Percentiles rank a stretch among this genome's conserved stretches.
Conservation (phyloP, 1,140 invertebrate species). For the Ceratina japonica region DNA sequence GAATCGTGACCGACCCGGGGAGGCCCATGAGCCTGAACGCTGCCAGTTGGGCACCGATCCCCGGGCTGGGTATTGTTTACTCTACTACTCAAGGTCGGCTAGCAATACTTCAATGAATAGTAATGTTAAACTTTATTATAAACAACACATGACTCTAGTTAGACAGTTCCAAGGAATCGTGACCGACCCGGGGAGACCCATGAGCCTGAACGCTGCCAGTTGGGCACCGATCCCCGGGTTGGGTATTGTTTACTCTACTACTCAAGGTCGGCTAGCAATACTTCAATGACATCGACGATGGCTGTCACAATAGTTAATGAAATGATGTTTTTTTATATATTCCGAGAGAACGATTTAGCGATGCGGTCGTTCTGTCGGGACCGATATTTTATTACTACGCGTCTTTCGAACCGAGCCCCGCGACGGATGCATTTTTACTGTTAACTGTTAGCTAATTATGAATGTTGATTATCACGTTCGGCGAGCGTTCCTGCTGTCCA, state of each 20-base stretch:
- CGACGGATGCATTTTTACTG: too few species aligned
- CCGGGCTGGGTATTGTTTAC: constrained; percentile 90
- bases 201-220: constrained; percentile 90
- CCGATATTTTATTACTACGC: too few species aligned
- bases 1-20: constrained; percentile 79
- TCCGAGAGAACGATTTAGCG: too few species aligned
- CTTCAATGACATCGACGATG: constrained; percentile 72
- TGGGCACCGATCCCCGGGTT: constrained; percentile 91
- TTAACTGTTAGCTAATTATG: too few species aligned
- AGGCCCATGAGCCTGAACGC: constrained; percentile 89
- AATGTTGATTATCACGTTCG: too few species aligned
- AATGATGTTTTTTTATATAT: too few species aligned
- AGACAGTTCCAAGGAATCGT: constrained; percentile 84
- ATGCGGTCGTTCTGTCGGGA: too few species aligned
- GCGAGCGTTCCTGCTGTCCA: too few species aligned
- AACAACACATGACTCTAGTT: constrained; percentile 79
- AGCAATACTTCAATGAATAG: constrained; percentile 82
- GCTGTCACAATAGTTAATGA: too few species aligned
- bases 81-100: constrained; percentile 91
- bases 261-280: constrained; percentile 89
- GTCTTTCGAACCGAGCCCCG: too few species aligned
- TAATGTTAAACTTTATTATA: constrained; percentile 52
- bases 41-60: constrained; percentile 90
- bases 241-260: constrained; percentile 92
- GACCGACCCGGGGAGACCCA: constrained; percentile 81